phyloP scores from a whole-genome alignment of 2,113 vertebrate species.

The Furnarius figulus region DNA sequence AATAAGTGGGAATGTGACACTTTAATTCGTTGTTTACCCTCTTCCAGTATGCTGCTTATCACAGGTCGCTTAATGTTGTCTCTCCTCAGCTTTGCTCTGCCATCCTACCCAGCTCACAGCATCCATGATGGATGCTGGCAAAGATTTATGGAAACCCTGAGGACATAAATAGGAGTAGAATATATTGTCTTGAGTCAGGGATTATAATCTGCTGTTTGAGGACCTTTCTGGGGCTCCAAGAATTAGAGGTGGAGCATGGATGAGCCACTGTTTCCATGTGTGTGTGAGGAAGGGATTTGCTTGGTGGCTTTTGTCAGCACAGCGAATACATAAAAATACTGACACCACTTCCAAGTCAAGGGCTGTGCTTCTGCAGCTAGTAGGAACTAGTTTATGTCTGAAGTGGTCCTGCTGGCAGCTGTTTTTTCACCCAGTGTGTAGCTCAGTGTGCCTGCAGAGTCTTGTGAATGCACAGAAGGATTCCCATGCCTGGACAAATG shows the following conservation, averaged over 20 bases:
- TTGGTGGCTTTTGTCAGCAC: neutral
- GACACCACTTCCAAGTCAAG: neutral
- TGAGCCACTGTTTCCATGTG: neutral
- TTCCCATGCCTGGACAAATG: neutral
- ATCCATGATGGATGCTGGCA: neutral
- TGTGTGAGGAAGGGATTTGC: neutral
- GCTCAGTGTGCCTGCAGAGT: neutral
- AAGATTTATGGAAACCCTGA: neutral
- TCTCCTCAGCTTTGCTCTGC: slow-evolving; percentile 48
- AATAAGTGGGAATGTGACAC: neutral
- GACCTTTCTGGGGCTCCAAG: neutral
- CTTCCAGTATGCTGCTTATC: neutral
- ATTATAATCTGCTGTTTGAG: neutral
- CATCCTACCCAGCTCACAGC: slow-evolving; percentile 36
- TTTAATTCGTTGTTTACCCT: neutral
- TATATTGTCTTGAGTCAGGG: neutral
- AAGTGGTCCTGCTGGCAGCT: neutral
- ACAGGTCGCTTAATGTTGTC: neutral
- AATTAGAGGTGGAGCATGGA: neutral
- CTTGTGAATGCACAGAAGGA: neutral
- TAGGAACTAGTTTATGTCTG: neutral
- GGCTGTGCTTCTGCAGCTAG: neutral
- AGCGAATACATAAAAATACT: neutral
- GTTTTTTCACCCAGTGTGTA: neutral
- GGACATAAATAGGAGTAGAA: neutral